Evolutionary conservation across 2,888 invertebrate genomes (phyloP).

Genomic region (Creontiades dilutus): DNA sequence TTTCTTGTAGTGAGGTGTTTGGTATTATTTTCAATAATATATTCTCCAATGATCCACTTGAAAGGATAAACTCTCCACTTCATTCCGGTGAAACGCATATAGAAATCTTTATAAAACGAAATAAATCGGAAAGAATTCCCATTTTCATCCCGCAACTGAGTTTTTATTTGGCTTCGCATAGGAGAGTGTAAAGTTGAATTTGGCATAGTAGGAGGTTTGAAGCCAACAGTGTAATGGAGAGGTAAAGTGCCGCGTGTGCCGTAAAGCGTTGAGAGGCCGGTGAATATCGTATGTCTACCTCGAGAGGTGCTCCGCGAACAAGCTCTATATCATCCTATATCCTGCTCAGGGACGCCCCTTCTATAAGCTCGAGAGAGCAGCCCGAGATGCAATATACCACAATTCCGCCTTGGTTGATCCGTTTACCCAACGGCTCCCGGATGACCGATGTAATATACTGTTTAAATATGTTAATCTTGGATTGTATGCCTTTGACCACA

Average conservation of each 20-base stretch:
- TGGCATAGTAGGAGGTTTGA: neutral
- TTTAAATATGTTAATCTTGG: no score
- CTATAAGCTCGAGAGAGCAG: neutral
- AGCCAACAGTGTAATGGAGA: neutral
- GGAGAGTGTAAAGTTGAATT: neutral
- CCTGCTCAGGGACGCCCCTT: conserved; percentile 4
- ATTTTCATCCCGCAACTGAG: no score
- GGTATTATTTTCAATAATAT: no score
- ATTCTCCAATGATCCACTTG: no score
- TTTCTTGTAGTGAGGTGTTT: no score
- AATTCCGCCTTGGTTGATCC: neutral
- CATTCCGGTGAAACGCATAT: no score
- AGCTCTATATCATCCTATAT: conserved; percentile 28
- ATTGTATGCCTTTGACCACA: no score
- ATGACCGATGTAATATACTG: no score
- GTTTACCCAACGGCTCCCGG: neutral
- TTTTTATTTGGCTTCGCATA: neutral
- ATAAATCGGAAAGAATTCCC: no score
- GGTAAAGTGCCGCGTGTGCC: conserved; percentile 9
- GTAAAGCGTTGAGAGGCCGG: conserved; percentile 21
- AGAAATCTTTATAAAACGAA: no score
- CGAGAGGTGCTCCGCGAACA: conserved; percentile 5
- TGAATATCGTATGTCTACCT: conserved; percentile 33
- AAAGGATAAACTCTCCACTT: no score
- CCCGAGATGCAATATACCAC: neutral